Evolutionary conservation across 2,888 invertebrate species (phyloP).

Genomic region (Epistrophe grossulariae): DNA sequence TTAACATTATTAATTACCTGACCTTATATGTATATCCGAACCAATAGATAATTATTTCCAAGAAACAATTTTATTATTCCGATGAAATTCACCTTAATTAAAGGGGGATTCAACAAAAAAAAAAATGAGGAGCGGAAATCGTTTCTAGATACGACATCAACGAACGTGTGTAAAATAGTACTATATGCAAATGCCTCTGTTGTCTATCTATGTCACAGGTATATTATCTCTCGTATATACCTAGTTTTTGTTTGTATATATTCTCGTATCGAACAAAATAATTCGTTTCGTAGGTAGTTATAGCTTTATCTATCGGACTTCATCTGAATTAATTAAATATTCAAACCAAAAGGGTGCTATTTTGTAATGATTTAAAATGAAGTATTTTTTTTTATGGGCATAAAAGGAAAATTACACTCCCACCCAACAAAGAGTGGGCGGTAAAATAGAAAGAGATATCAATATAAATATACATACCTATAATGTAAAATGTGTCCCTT

Average conservation of each 20-base stretch:
- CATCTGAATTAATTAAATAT: constrained; percentile 51
- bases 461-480: constrained; percentile 4
- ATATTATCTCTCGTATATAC: not conserved
- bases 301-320: constrained; percentile 13
- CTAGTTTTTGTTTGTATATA: not conserved
- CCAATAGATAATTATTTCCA: no score
- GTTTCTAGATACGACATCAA: constrained; percentile 44
- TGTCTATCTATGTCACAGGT: constrained; percentile 17
- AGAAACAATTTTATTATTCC: not conserved
- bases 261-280: constrained; percentile 5
- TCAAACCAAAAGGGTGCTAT: constrained; percentile 28
- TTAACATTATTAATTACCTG: no score
- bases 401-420: not conserved
- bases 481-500: constrained; percentile 12
- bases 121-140: constrained; percentile 42
- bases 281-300: not conserved
- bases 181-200: constrained; percentile 67
- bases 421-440: not conserved
- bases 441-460: not conserved
- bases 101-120: not conserved
- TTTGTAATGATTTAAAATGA: constrained; percentile 33
- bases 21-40: no score
- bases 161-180: constrained; percentile 8
- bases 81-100: not conserved
- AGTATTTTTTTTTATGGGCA: not conserved